Evolutionary conservation across 2,113 vertebrate genomes (phyloP), one percentile per base, ranked within the genome.

Genomic region (Nycticorax nycticorax): DNA sequence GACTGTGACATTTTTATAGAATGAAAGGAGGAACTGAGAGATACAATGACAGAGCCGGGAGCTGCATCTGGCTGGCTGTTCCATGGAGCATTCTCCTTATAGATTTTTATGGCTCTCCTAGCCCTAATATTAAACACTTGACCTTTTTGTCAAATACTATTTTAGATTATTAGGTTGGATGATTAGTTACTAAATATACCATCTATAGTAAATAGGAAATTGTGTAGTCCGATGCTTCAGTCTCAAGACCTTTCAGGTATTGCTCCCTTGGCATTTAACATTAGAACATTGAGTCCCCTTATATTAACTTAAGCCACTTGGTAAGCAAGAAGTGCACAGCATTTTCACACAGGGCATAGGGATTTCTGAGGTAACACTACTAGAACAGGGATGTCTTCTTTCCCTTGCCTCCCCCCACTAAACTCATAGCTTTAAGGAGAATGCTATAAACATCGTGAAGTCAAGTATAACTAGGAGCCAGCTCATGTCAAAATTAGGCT

Each of bases 171-270:
- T 97, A 96, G 88, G 91, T 92, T 97, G 96, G 84, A 95, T 96
- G 97, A 98, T 98, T 97, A 97, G 96, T 97, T 98, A 97, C 97
- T 98, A 98, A 98, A 97, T 96, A 98, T 91, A 98, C 78, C 96
- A 88, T 96, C 97, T 96, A 88, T 43, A 95, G 97, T 97, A 98
- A 98, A 98, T 91, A 98, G 94, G 81, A 97, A 98, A 97, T 94
- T 92, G 82, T 87, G 91, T 95, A 98, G 96, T 63, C 84, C 27
- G 55, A 79, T 94, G 96, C 68, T 95, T 57, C 59, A 55, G 50
- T 79, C 78, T 96, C 91, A 96, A 96, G 96, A 93, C 84, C 94
- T 96, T 96, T 91, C 76, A 98, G 96, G 97, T 93, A 95, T 66
- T 68, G 85, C 88, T 97, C 83, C 87, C 90, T 85, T 88, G 96